Percentiles rank a stretch among this genome's conserved stretches.
These are phyloP conservation scores for Dynastes grantii DNA, from an alignment of 2,888 invertebrate species.

Conservation along the genomic window DNA sequence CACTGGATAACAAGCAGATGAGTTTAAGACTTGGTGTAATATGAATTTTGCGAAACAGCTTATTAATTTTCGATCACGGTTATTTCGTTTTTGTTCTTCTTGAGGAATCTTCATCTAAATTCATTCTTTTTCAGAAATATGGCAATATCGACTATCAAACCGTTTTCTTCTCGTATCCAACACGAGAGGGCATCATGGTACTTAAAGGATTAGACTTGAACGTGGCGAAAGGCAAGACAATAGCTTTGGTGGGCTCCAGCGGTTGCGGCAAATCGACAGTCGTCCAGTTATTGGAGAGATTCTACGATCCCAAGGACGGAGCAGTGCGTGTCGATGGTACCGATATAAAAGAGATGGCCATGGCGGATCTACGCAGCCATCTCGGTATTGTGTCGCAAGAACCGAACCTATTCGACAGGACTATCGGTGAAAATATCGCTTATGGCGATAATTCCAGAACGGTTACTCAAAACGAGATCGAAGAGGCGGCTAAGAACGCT, in stretches of 20 bases:
- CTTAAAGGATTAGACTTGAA: constrained; percentile 78
- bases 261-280: constrained; percentile 94
- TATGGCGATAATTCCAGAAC: constrained; percentile 87
- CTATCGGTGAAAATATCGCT: constrained; percentile 91
- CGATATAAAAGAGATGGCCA: constrained; percentile 62
- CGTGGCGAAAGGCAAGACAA: constrained; percentile 79
- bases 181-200: constrained; percentile 80
- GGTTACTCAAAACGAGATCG: constrained; percentile 81
- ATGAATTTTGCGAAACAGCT: no score
- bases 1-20: no score
- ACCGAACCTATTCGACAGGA: constrained; percentile 90
- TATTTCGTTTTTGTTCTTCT: neutral
- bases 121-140: constrained; percentile 62
- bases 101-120: neutral
- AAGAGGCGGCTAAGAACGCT: constrained; percentile 85
- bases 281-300: constrained; percentile 86
- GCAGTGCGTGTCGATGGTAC: constrained; percentile 69
- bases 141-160: constrained; percentile 82
- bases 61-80: no score
- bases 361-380: constrained; percentile 76
- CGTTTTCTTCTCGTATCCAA: constrained; percentile 85
- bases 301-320: constrained; percentile 85
- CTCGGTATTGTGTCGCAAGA: constrained; percentile 95
- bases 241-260: constrained; percentile 85
- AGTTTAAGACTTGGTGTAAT: no score